Percentiles rank a stretch among this genome's conserved stretches.
These are phyloP conservation scores for Dicrostonyx torquatus DNA, from an alignment of 2,797 vertebrate genomes.

Conservation along the genomic window DNA sequence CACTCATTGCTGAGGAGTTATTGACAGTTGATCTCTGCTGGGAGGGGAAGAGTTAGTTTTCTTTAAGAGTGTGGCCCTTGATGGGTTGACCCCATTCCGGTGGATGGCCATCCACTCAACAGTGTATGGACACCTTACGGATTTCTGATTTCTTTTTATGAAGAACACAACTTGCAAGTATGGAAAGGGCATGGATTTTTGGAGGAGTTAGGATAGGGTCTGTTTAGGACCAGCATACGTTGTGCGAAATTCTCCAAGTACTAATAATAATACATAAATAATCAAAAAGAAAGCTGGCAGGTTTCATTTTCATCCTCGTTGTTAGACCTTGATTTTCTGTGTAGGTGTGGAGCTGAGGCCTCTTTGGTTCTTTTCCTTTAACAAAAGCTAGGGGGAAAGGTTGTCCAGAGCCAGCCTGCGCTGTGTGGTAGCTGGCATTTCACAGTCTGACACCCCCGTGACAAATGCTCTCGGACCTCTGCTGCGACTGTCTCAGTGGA, in stretches of 20 bases:
- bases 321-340: neutral
- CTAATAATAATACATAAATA: neutral
- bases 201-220: neutral
- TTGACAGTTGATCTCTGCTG: neutral
- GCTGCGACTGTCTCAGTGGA: neutral
- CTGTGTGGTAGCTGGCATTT: neutral
- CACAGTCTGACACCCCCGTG: neutral
- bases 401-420: too few relatives aligned
- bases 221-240: neutral
- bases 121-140: neutral
- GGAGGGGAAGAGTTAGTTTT: neutral
- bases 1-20: too few relatives aligned
- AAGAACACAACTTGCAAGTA: neutral
- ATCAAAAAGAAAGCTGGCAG: neutral
- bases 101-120: too few relatives aligned
- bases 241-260: neutral
- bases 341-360: neutral
- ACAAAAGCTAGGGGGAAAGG: neutral
- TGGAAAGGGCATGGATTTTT: neutral
- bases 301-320: neutral
- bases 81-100: neutral
- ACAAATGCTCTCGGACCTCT: neutral
- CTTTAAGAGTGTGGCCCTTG: neutral
- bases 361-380: conserved; percentile 2
- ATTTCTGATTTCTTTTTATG: neutral